These are phyloP conservation scores for Drosophila mojavensis DNA, from an alignment of 1,140 invertebrate species.

Conservation along the genomic window DNA sequence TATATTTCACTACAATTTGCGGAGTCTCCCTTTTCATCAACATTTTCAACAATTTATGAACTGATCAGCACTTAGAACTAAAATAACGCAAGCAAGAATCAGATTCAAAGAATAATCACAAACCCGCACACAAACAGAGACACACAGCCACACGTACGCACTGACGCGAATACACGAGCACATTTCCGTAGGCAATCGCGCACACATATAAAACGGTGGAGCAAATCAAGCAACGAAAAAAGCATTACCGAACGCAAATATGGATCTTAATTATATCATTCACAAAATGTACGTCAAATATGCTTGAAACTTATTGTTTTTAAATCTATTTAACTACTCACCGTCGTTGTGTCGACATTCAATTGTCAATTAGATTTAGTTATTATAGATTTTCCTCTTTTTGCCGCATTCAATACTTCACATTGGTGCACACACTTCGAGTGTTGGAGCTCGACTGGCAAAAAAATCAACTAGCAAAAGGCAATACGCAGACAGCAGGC, in stretches of 20 bases:
- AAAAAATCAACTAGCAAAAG: background rate
- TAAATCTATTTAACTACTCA: background rate
- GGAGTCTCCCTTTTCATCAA: too few species aligned
- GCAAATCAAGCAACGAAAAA: background rate
- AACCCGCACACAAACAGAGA: background rate
- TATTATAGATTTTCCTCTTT: background rate
- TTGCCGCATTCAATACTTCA: background rate
- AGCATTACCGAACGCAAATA: background rate
- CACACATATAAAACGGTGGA: background rate
- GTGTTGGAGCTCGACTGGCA: constrained; percentile 38
- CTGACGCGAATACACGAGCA: background rate
- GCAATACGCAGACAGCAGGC: background rate
- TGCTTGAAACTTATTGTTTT: background rate
- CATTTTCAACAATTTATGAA: too few species aligned
- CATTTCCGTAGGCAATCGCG: background rate
- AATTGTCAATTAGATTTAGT: background rate
- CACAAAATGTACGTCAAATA: too few species aligned
- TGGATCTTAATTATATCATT: too few species aligned
- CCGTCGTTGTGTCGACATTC: background rate
- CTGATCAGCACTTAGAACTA: background rate
- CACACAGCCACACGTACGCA: background rate
- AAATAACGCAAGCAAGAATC: background rate
- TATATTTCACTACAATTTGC: too few species aligned
- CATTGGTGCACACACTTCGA: constrained; percentile 18
- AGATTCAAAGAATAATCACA: background rate